Percentiles rank a stretch among this genome's conserved stretches.
These are phyloP conservation scores for Willisornis vidua DNA, from an alignment of 2,113 vertebrate genomes.

Conservation along the genomic window DNA sequence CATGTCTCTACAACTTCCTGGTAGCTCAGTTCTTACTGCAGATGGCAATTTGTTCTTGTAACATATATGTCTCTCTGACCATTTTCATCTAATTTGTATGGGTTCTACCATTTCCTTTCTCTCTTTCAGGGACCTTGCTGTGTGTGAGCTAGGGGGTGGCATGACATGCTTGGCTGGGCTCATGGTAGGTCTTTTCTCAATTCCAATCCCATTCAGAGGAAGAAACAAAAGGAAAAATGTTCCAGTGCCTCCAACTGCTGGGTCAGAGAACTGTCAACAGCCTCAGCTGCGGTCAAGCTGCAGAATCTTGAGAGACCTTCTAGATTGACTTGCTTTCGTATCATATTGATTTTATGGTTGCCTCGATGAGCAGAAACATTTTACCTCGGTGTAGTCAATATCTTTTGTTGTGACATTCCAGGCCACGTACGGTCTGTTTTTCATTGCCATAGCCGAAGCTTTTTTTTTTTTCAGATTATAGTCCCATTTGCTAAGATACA, in stretches of 20 bases:
- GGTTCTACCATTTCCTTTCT: slow-evolving; percentile 85
- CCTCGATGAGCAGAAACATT: slow-evolving; percentile 84
- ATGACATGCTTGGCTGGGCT: slow-evolving; percentile 95
- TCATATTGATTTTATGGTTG: slow-evolving; percentile 87
- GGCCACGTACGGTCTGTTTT: slow-evolving; percentile 75
- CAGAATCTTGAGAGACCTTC: slow-evolving; percentile 82
- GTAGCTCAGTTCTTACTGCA: slow-evolving; percentile 76
- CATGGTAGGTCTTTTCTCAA: slow-evolving; percentile 92
- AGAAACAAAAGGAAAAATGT: slow-evolving; percentile 83
- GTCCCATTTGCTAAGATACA: slow-evolving; percentile 88
- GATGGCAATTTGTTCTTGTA: slow-evolving; percentile 85
- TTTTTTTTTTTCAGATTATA: slow-evolving; percentile 79
- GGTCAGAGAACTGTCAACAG: slow-evolving; percentile 84
- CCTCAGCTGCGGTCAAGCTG: slow-evolving; percentile 84
- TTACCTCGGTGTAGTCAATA: slow-evolving; percentile 85
- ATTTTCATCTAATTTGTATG: slow-evolving; percentile 88
- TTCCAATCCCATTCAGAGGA: slow-evolving; percentile 83
- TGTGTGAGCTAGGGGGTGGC: slow-evolving; percentile 93
- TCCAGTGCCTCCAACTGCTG: slow-evolving; percentile 82
- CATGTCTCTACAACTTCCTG: slow-evolving; percentile 83
- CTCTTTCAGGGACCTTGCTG: slow-evolving; percentile 87
- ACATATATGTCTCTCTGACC: slow-evolving; percentile 82
- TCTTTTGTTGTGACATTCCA: slow-evolving; percentile 88
- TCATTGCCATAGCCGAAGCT: slow-evolving; percentile 77
- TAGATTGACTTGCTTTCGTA: slow-evolving; percentile 86